Conservation (phyloP, 2,888 invertebrate genomes). For the Tenthredo livida region DNA sequence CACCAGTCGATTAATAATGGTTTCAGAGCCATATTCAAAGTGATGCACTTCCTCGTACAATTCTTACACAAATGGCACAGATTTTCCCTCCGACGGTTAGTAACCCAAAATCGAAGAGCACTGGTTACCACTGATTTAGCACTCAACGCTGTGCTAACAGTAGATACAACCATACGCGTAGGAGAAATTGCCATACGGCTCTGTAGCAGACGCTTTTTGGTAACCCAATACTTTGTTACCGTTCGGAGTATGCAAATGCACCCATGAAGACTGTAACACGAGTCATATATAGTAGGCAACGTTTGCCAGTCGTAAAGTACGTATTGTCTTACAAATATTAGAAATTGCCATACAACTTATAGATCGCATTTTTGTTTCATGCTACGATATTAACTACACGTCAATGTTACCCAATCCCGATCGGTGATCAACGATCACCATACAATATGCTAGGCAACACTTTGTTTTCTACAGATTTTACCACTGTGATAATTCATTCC, state of each 20-base stretch:
- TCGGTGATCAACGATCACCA: conserved; percentile 1
- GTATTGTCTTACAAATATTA: conserved; percentile 3
- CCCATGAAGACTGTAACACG: background rate
- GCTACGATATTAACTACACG: background rate
- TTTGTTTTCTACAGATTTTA: background rate
- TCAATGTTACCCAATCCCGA: background rate
- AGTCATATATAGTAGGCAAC: background rate
- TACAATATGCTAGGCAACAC: background rate
- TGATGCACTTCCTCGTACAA: background rate
- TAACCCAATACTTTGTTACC: background rate
- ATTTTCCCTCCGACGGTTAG: background rate
- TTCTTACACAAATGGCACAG: conserved; percentile 1
- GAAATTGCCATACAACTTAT: no score
- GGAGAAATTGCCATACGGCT: background rate
- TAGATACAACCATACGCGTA: background rate
- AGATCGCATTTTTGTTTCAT: background rate
- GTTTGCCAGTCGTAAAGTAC: background rate
- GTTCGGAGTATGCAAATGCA: background rate
- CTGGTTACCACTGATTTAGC: background rate
- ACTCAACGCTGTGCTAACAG: background rate
- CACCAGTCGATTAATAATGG: background rate
- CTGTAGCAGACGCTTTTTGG: background rate
- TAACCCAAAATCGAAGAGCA: background rate
- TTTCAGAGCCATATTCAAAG: background rate
- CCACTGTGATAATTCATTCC: background rate